Evolutionary conservation across 2,113 vertebrate genomes (phyloP).

Genomic region (Merops nubicus): DNA sequence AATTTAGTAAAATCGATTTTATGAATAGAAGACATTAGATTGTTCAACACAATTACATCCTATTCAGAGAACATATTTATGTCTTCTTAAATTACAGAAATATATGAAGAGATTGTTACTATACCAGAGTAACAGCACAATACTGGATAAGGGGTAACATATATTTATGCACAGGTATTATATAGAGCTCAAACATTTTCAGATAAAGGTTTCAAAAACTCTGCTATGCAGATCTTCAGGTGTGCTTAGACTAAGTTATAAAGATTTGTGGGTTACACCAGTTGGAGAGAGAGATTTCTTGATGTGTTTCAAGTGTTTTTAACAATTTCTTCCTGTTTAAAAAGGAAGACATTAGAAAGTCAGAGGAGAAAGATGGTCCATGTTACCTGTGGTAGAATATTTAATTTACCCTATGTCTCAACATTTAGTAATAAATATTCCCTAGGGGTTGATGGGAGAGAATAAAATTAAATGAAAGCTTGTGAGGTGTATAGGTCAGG

Average conservation of each 20-base stretch:
- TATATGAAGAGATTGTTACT: background rate
- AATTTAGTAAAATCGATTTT: constrained; percentile 63
- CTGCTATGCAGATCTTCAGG: background rate
- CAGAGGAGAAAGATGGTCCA: background rate
- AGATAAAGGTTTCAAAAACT: background rate
- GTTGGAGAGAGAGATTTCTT: background rate
- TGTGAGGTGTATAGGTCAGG: background rate
- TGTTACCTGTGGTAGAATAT: background rate
- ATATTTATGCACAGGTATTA: background rate
- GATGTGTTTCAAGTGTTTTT: background rate
- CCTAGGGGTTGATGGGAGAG: background rate
- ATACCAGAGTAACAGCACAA: background rate
- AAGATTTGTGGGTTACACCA: background rate
- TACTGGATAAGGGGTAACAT: background rate
- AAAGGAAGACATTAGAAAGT: background rate
- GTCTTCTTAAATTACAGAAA: constrained; percentile 5
- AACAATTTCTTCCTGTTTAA: background rate
- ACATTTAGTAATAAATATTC: background rate
- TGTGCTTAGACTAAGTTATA: background rate
- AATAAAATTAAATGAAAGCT: background rate
- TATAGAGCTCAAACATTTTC: background rate
- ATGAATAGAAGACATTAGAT: constrained; percentile 34
- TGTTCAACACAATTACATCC: constrained; percentile 51
- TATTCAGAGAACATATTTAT: constrained; percentile 14
- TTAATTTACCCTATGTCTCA: background rate